Conservation (phyloP, 2,888 invertebrate species). For the Amiota communis region DNA sequence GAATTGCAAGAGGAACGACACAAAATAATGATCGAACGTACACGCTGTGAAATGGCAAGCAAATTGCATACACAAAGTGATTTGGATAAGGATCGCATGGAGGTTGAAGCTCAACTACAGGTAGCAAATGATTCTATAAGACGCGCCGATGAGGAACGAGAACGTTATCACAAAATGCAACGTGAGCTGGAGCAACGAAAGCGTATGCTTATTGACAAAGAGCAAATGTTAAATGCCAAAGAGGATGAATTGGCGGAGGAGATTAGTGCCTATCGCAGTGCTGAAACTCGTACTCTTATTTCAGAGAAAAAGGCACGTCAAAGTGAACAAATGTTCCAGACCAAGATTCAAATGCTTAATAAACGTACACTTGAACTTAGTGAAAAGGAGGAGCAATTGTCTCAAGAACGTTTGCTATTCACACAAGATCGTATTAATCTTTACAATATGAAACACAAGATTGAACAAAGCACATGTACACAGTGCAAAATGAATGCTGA, state of each 20-base stretch:
- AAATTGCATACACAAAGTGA: slow-evolving; percentile 57
- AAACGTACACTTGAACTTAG: slow-evolving; percentile 64
- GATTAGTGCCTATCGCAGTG: slow-evolving; percentile 61
- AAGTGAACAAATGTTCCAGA: slow-evolving; percentile 65
- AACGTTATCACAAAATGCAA: slow-evolving; percentile 68
- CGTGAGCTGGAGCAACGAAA: slow-evolving; percentile 69
- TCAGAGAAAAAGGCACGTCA: slow-evolving; percentile 59
- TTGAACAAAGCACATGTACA: slow-evolving; percentile 67
- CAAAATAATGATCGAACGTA: slow-evolving; percentile 62
- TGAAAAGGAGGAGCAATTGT: slow-evolving; percentile 70
- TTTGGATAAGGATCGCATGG: slow-evolving; percentile 60
- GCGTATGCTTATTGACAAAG: slow-evolving; percentile 67
- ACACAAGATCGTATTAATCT: slow-evolving; percentile 70
- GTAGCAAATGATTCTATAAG: slow-evolving; percentile 71
- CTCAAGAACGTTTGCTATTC: slow-evolving; percentile 68
- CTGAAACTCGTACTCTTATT: slow-evolving; percentile 62
- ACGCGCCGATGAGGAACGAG: slow-evolving; percentile 70
- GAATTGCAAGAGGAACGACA: slow-evolving; percentile 69
- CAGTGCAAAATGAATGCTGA: slow-evolving; percentile 70
- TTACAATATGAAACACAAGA: slow-evolving; percentile 61
- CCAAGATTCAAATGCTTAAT: slow-evolving; percentile 66
- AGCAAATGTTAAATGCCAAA: slow-evolving; percentile 61
- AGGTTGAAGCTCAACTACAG: slow-evolving; percentile 69
- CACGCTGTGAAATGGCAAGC: slow-evolving; percentile 66
- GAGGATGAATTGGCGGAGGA: slow-evolving; percentile 69